A percentile compares a stretch with the other conserved stretches of the same genome.
These are phyloP conservation scores for Cyrtodaria siliqua DNA, from an alignment of 2,888 invertebrate species.

Conservation along the genomic window DNA sequence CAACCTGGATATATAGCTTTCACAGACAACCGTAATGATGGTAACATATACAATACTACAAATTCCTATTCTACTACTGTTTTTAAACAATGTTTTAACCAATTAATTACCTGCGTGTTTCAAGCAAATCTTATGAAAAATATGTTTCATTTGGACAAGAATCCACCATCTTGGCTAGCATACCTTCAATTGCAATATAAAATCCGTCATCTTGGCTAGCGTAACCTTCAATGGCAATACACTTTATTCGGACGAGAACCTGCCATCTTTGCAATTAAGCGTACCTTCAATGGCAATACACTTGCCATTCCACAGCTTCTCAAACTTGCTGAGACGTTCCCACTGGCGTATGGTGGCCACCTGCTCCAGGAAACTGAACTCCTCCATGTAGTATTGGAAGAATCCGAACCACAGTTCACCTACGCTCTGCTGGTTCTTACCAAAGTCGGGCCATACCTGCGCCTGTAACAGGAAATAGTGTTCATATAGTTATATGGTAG, in stretches of 20 bases:
- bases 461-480: constrained; percentile 75
- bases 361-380: constrained; percentile 87
- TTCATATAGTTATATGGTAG: too few species aligned
- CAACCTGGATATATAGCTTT: too few species aligned
- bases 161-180: neutral
- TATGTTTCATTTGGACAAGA: neutral
- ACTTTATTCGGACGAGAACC: too few species aligned
- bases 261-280: too few species aligned
- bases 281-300: constrained; percentile 88
- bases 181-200: too few species aligned
- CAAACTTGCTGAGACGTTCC: constrained; percentile 86
- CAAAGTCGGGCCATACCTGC: constrained; percentile 86
- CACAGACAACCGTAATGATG: too few species aligned
- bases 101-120: neutral
- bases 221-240: too few species aligned
- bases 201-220: too few species aligned
- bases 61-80: too few species aligned
- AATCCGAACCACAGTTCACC: constrained; percentile 88
- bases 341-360: constrained; percentile 87
- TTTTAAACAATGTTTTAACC: too few species aligned
- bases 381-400: constrained; percentile 88
- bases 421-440: constrained; percentile 86
- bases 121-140: neutral
- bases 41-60: too few species aligned
- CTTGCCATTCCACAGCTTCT: constrained; percentile 88